phyloP scores from a whole-genome alignment of 2,113 vertebrate species.

The Perca fluviatilis region DNA sequence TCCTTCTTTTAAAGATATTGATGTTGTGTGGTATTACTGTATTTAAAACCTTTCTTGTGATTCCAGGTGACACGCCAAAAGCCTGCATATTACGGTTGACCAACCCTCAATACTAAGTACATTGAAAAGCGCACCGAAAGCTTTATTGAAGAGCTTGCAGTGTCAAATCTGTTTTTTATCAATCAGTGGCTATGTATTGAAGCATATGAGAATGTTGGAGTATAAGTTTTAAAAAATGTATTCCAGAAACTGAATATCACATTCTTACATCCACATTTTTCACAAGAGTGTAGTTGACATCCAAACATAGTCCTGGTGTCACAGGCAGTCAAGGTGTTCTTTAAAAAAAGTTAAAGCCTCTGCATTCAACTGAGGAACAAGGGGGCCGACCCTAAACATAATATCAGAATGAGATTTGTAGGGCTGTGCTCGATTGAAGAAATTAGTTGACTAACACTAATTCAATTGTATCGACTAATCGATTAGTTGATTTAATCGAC shows the following conservation, averaged over 20 bases:
- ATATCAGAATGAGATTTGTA: background rate
- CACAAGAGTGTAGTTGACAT: background rate
- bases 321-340: background rate
- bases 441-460: no score
- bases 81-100: background rate
- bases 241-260: background rate
- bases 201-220: no score
- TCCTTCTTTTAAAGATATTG: background rate
- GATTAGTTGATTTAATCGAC: no score
- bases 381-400: background rate
- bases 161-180: background rate
- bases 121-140: background rate
- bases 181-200: no score
- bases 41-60: background rate
- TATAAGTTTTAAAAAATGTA: no score
- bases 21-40: background rate
- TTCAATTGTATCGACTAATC: no score
- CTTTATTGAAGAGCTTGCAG: no score
- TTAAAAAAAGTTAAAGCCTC: background rate
- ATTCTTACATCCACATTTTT: background rate
- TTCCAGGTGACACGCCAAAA: background rate
- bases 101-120: background rate
- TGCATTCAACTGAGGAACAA: constrained; percentile 11
- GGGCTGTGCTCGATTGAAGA: no score
- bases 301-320: background rate